Conservation (phyloP, 2,113 vertebrate genomes). For the Catagonus wagneri region DNA sequence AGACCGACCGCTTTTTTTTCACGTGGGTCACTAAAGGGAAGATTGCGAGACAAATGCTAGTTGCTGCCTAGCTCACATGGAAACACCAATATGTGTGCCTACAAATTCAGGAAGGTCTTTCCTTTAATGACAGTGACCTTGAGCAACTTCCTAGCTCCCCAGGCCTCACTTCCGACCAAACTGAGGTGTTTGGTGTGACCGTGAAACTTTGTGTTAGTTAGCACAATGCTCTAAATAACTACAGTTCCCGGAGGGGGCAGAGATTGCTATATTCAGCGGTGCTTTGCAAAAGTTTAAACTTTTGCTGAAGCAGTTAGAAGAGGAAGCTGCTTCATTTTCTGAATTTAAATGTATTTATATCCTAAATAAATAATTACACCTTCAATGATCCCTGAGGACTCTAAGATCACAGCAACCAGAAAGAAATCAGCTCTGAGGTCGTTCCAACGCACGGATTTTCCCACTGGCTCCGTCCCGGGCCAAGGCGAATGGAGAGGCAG, state of each 20-base stretch:
- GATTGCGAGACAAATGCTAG: neutral
- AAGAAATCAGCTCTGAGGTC: neutral
- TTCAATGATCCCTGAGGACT: neutral
- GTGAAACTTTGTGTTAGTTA: neutral
- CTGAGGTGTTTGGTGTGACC: neutral
- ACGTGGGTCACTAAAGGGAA: neutral
- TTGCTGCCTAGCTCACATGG: neutral
- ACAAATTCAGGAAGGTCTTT: neutral
- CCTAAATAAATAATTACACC: neutral
- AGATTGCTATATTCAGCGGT: neutral
- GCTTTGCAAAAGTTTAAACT: neutral
- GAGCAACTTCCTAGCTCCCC: neutral
- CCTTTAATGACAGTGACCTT: neutral
- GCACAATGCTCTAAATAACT: too few species aligned
- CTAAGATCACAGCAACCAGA: neutral
- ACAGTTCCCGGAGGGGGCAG: too few species aligned
- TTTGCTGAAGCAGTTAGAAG: slow-evolving; percentile 9
- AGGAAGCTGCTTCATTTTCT: neutral
- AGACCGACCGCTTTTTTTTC: neutral
- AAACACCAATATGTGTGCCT: neutral
- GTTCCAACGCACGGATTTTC: neutral
- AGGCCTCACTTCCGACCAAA: neutral
- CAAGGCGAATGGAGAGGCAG: neutral
- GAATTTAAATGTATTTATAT: neutral
- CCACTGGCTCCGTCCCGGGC: neutral